Base-by-base conservation (phyloP, 2,888 invertebrate species). In the Anarsia innoxiella region DNA sequence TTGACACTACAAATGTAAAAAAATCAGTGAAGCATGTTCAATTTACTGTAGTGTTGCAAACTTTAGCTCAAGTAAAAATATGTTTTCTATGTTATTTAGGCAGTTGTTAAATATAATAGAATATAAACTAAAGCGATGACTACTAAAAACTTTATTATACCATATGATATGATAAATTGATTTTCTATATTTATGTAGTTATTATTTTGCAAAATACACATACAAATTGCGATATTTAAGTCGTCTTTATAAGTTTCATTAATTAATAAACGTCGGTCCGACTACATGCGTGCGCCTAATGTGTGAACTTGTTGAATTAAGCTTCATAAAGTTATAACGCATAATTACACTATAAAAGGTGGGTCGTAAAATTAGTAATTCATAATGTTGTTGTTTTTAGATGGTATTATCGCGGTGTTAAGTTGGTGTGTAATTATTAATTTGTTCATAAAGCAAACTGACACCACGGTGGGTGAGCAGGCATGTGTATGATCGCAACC, bases 311-410 rank as follows among this genome's bases (percentile, higher is more conserved):
- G 69, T 75, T 63, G 66, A 70, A 63, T 67, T 56, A 59, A 56
- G 61, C 61, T 66, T 71, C 70, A 71, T 74, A 74, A 71, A 76
- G 25, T 16, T 35, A 28, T 35, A 28, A 28, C 35, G 35, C 16
- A 35, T 35, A 35, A 76, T 76, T 69, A 74, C 62, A 49, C 59
- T 59, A 66, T 67, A 66, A 73, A 71, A 61, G 52, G 52, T 54
- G 45, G 53, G 55, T 69, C 65, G 56, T 73, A 72, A 76, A 80
- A 76, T 77, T 76, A 73, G 66, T 76, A 69, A 80, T 82, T 78
- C 77, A 77, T 77, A 75, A 71, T 60, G 63, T 54, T 71, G 77
- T 75, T 79, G 72, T 79, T 73, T 75, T 72, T 77, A 79, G 83
- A 80, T 80, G 66, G 67, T 56, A 56, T n/a, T 82, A 83, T 84